phyloP scores from a whole-genome alignment of 2,797 vertebrate species.

The Galago senegalensis region DNA sequence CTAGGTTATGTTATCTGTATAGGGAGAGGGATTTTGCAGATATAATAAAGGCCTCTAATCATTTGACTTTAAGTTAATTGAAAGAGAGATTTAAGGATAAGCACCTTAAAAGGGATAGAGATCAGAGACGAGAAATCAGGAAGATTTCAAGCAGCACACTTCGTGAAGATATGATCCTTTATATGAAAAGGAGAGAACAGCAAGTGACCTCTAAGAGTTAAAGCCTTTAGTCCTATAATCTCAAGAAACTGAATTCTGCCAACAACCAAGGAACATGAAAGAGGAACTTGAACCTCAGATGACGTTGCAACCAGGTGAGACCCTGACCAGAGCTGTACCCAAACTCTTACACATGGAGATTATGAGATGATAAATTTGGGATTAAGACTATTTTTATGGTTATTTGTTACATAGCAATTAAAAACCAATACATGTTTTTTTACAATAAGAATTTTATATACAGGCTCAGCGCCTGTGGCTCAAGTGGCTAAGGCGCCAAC shows the following conservation, averaged over 20 bases:
- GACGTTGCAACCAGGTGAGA: background rate
- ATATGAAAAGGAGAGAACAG: background rate
- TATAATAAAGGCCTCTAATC: background rate
- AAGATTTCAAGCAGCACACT: background rate
- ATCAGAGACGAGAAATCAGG: background rate
- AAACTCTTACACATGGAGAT: background rate
- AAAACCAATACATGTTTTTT: background rate
- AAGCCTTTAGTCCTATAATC: background rate
- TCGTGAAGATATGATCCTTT: background rate
- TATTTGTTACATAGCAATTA: background rate
- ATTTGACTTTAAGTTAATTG: background rate
- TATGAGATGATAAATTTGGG: background rate
- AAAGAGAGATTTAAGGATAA: background rate
- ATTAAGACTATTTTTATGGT: background rate
- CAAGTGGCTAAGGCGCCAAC: no score
- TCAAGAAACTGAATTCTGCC: background rate
- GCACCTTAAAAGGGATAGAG: background rate
- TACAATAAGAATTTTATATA: background rate
- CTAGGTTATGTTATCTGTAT: background rate
- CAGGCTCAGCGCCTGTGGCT: no score
- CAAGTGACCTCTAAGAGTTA: background rate
- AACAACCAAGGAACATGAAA: background rate
- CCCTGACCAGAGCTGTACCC: background rate
- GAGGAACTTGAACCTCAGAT: background rate
- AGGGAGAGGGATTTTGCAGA: background rate